Evolutionary conservation across 2,113 vertebrate species (phyloP).

Genomic region (Psophia crepitans): DNA sequence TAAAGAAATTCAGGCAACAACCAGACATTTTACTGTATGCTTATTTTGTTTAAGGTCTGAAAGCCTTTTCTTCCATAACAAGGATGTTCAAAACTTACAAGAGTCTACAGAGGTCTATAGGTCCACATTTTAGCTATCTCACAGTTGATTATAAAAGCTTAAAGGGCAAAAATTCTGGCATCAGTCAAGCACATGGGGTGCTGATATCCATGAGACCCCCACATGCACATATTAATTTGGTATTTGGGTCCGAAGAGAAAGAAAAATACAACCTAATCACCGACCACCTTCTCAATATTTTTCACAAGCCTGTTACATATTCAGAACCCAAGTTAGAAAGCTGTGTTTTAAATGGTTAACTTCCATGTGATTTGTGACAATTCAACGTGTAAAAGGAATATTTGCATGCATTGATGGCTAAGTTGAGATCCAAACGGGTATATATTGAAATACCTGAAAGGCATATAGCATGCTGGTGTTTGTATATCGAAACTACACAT

Average conservation of each 20-base stretch:
- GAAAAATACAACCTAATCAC: not conserved
- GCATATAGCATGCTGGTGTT: not conserved
- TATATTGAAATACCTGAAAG: not conserved
- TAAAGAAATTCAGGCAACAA: not conserved
- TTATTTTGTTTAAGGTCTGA: not conserved
- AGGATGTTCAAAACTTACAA: not conserved
- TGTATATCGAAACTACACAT: not conserved
- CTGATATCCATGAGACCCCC: not conserved
- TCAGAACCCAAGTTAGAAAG: not conserved
- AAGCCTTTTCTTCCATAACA: not conserved
- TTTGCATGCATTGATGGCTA: not conserved
- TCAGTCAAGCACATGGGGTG: not conserved
- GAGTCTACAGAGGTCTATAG: not conserved
- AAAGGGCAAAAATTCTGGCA: not conserved
- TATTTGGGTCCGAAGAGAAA: not conserved
- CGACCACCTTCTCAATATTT: not conserved
- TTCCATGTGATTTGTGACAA: not conserved
- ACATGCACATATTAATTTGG: not conserved
- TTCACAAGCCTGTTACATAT: not conserved
- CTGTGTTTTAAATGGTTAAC: not conserved
- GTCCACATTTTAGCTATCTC: not conserved
- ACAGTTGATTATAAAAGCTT: conserved; percentile 11
- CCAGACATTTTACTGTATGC: not conserved
- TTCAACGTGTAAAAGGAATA: not conserved
- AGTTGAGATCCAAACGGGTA: not conserved